Conservation (phyloP, 2,888 invertebrate genomes). For the Drosophila borborema region DNA sequence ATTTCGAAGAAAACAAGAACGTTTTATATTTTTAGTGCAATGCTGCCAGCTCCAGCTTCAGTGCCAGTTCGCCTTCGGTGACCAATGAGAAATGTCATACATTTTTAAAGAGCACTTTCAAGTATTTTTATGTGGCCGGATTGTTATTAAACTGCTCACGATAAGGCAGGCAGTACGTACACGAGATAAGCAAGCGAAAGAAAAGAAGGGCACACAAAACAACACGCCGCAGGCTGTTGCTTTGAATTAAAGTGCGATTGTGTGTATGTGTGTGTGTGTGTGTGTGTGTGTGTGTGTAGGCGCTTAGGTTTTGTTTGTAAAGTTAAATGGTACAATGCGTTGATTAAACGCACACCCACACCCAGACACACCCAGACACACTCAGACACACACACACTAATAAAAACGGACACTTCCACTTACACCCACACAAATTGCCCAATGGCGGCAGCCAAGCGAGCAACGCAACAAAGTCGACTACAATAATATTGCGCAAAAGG, state of each 20-base stretch:
- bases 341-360: conserved; percentile 73
- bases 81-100: conserved; percentile 41
- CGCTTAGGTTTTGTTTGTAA: conserved; percentile 66
- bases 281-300: conserved; percentile 31
- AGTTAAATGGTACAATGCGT: conserved; percentile 77
- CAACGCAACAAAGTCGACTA: conserved; percentile 53
- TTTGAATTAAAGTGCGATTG: conserved; percentile 6
- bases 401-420: conserved; percentile 4
- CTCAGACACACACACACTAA: conserved; percentile 7
- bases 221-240: conserved; percentile 37
- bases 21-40: conserved; percentile 9
- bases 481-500: conserved; percentile 67
- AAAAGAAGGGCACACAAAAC: conserved; percentile 5
- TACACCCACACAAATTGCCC: conserved; percentile 39
- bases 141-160: conserved; percentile 53
- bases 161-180: conserved; percentile 14
- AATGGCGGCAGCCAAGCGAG: conserved; percentile 49
- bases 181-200: conserved; percentile 3
- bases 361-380: conserved; percentile 28
- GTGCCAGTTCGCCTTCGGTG: conserved; percentile 31
- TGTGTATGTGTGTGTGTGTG: conserved; percentile 14
- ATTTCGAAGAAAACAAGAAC: conserved; percentile 3
- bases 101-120: conserved; percentile 48
- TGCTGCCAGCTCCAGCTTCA: neutral
- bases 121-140: conserved; percentile 40